These are phyloP conservation scores for Rousettus madagascariensis DNA, from an alignment of 2,797 vertebrate genomes.

Conservation along the genomic window DNA sequence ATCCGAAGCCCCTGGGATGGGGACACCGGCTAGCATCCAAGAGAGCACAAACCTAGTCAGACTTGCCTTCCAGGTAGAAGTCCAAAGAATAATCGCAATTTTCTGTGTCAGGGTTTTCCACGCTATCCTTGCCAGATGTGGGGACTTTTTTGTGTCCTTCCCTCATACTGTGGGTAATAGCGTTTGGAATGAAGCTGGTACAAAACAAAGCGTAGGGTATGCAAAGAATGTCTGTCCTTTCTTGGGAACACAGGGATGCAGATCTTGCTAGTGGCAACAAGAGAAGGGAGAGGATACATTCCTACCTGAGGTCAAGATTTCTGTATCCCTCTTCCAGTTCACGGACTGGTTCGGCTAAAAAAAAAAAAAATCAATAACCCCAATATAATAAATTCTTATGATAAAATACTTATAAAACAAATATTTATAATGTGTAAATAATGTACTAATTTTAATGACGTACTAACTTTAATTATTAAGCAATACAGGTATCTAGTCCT, in stretches of 20 bases:
- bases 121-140: background rate
- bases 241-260: background rate
- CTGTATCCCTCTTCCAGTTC: background rate
- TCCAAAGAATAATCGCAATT: background rate
- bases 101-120: background rate
- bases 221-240: background rate
- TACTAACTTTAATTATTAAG: background rate
- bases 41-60: background rate
- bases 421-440: background rate
- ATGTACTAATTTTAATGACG: background rate
- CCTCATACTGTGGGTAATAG: background rate
- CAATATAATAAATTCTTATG: background rate
- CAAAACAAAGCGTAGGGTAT: conserved; percentile 1
- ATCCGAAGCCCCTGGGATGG: background rate
- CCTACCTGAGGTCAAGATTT: background rate
- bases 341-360: background rate
- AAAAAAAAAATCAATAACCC: background rate
- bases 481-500: background rate
- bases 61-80: background rate
- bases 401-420: background rate
- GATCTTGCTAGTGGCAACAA: background rate
- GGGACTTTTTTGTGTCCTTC: background rate
- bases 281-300: background rate
- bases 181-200: background rate
- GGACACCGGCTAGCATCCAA: background rate